Base-by-base conservation (phyloP, 2,888 invertebrate species). In the Platycheirus albimanus region DNA sequence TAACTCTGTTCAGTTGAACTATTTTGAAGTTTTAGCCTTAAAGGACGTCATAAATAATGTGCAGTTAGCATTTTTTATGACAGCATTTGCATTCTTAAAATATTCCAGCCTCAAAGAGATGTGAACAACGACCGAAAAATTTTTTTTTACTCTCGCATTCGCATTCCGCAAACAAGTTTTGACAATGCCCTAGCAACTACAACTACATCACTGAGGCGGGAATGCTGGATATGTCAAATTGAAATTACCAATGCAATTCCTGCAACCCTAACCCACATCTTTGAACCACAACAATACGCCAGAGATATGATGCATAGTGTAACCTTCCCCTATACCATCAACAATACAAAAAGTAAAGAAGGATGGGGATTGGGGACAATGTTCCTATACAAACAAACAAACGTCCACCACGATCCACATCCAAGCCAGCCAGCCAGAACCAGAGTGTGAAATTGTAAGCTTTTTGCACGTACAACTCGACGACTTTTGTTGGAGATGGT, bases 211-310 rank as follows among this genome's bases (percentile, higher is more conserved):
- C 56, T 33, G 33, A 45, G 20, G 20, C 15, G 8, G 28, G 11
- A 54, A 61, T 33, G 45, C 30, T 28, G 30, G 30, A 45, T 58
- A 63, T 64, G 56, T 51, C 56, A 64, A 80, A 80, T 70, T 80
- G 76, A 76, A 80, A 79, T 74, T 75, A 69, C 63, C 67, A 56
- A 64, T 70, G 70, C 70, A 76, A 64, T 75, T 75, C 47, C 54
- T 74, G 63, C 41, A 80, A 75, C 43, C 45, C 30, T 49, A 13
- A 41, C 67, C 63, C 20, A 51, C 36, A 49, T 43, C 49, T 30
- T 38, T 15, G 45, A 30, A 70, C 69, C 61, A 56, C 43, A 69
- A 56, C 63, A 75, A 51, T 49, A 54, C 74, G 47, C 63, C 52
- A n/a, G 52, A 61, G 67, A 78, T 58, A 54, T 74, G 49, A 69